Conservation (phyloP, 2,113 vertebrate species). For the Polyodon spathula region DNA sequence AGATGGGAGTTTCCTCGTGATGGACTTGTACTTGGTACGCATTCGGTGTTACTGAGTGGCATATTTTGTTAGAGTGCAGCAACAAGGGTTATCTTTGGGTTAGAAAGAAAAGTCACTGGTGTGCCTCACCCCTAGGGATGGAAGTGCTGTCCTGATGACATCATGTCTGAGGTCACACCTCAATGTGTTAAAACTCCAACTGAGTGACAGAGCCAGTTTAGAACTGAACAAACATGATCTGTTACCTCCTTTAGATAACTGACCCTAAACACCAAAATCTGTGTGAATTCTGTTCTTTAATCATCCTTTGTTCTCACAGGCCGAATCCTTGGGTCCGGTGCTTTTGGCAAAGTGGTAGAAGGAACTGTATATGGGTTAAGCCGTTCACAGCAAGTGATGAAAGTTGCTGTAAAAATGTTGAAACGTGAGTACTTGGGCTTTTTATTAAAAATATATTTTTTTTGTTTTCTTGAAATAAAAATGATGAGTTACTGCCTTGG, state of each 20-base stretch:
- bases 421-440: conserved; percentile 74
- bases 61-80: too few species aligned
- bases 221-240: too few species aligned
- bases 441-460: neutral
- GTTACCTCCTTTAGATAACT: neutral
- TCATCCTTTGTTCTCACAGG: conserved; percentile 48
- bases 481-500: neutral
- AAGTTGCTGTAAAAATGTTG: conserved; percentile 97
- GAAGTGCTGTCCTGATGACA: neutral
- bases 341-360: conserved; percentile 96
- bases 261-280: neutral
- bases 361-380: conserved; percentile 92
- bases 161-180: neutral
- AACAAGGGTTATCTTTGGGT: too few species aligned
- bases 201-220: neutral
- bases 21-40: conserved; percentile 89
- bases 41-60: too few species aligned
- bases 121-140: too few species aligned
- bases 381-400: conserved; percentile 92
- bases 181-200: neutral
- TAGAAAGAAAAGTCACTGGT: too few species aligned
- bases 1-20: conserved; percentile 97
- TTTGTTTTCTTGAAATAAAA: neutral
- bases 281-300: neutral
- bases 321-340: conserved; percentile 90